Conservation (phyloP, 53 echinoderm and acorn worm species). For the Antedon mediterranea region DNA sequence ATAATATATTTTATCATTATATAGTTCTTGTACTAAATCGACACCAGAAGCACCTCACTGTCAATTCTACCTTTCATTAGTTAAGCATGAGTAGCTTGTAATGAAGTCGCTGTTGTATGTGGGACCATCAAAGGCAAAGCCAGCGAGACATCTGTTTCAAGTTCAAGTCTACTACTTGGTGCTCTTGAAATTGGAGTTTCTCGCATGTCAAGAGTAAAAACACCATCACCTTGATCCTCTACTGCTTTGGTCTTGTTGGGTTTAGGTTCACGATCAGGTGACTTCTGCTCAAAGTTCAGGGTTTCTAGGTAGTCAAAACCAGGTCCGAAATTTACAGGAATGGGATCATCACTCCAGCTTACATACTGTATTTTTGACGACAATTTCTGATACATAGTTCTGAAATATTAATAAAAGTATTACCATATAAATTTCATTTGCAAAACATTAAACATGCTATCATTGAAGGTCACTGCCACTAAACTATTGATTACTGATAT, state of each 20-base stretch:
- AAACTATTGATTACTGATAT: too few relatives aligned
- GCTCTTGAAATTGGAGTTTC: neutral
- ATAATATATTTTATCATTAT: too few relatives aligned
- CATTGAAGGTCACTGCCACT: too few relatives aligned
- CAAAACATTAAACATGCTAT: too few relatives aligned
- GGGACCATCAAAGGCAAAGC: neutral
- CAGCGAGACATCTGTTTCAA: neutral
- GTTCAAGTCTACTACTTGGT: neutral
- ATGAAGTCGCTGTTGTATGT: neutral
- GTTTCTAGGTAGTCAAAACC: conserved; percentile 71
- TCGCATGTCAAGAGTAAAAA: neutral
- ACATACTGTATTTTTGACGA: conserved; percentile 47
- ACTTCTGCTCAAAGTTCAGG: conserved; percentile 19
- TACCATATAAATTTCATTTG: too few relatives aligned
- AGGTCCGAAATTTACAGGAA: conserved; percentile 77
- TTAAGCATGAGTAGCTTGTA: neutral
- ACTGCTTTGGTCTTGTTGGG: neutral
- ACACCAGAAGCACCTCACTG: too few relatives aligned
- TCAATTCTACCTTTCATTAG: too few relatives aligned
- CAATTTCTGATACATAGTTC: conserved; percentile 43
- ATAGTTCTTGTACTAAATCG: too few relatives aligned
- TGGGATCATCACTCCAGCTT: conserved; percentile 77
- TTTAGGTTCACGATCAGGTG: neutral
- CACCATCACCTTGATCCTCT: neutral
- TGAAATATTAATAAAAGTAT: too few relatives aligned